A percentile compares a stretch with the other conserved stretches of the same genome.
Conservation (phyloP, 1,140 invertebrate species). For the Drosophila teissieri region DNA sequence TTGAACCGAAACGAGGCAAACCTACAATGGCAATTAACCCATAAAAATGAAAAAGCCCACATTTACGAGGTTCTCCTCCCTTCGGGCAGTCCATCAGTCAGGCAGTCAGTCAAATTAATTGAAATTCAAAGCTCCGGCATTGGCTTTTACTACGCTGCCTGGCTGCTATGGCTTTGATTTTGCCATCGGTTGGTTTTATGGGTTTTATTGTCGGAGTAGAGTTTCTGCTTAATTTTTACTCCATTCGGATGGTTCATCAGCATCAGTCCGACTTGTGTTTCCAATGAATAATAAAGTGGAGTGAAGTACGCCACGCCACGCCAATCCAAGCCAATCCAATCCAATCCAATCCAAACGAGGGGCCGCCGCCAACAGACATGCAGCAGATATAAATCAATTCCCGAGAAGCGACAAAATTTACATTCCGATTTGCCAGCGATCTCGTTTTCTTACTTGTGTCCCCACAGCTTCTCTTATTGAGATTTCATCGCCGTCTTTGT, state of each 20-base stretch:
- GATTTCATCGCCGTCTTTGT: constrained; percentile 79
- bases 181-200: constrained; percentile 71
- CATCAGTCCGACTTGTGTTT: constrained; percentile 57
- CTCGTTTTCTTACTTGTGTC: constrained; percentile 22
- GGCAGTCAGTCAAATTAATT: constrained; percentile 69
- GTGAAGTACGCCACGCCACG: constrained; percentile 52
- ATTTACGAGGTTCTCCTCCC: constrained; percentile 53
- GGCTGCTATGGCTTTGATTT: constrained; percentile 51
- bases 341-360: constrained; percentile 9
- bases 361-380: constrained; percentile 28
- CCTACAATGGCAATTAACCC: constrained; percentile 79
- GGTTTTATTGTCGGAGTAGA: constrained; percentile 22
- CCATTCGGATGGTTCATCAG: constrained; percentile 27
- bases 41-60: constrained; percentile 79
- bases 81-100: constrained; percentile 24
- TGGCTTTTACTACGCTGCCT: constrained; percentile 3
- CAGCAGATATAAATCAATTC: constrained; percentile 79
- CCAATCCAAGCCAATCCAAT: constrained; percentile 5
- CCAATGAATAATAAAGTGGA: constrained; percentile 80
- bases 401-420: constrained; percentile 80
- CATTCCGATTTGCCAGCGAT: constrained; percentile 68
- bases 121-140: constrained; percentile 69
- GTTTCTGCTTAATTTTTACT: constrained; percentile 74
- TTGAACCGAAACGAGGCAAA: constrained; percentile 42
- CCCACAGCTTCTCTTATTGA: constrained; percentile 57